phyloP scores from a whole-genome alignment of 2,797 vertebrate species.

The Pempheris klunzingeri region DNA sequence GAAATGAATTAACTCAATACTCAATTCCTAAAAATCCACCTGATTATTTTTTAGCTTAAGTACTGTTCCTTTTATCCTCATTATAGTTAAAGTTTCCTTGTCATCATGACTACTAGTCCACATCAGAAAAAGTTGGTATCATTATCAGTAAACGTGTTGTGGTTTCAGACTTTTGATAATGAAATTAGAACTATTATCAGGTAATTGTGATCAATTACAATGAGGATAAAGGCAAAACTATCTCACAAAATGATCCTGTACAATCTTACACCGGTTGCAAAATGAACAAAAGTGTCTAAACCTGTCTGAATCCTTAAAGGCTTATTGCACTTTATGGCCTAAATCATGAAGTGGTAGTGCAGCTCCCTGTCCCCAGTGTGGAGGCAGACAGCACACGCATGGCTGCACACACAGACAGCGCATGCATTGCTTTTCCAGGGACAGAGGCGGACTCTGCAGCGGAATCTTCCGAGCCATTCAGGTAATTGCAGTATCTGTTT shows the following conservation, averaged over 20 bases:
- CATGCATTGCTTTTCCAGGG: conserved; percentile 36
- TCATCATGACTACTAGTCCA: neutral
- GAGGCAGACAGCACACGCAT: conserved; percentile 35
- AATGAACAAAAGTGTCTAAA: neutral
- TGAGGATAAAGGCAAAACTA: too few species aligned
- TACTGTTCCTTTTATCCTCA: neutral
- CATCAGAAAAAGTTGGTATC: neutral
- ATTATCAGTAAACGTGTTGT: neutral
- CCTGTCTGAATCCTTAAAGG: conserved; percentile 8
- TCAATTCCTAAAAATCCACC: neutral
- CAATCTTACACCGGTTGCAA: neutral
- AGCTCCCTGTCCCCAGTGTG: neutral
- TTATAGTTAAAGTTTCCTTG: neutral
- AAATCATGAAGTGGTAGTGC: conserved; percentile 10
- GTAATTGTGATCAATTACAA: neutral
- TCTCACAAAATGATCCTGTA: neutral
- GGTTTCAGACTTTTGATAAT: neutral
- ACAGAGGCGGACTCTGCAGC: conserved; percentile 16
- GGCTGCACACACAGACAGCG: conserved; percentile 33
- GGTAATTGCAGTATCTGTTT: conserved; percentile 79
- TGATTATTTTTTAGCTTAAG: neutral
- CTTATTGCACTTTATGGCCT: conserved; percentile 9
- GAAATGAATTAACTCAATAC: neutral
- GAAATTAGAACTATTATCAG: too few species aligned
- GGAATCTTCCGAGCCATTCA: conserved; percentile 46